Evolutionary conservation across 2,888 invertebrate species (phyloP).

Genomic region (Sinhomidia bicolor): DNA sequence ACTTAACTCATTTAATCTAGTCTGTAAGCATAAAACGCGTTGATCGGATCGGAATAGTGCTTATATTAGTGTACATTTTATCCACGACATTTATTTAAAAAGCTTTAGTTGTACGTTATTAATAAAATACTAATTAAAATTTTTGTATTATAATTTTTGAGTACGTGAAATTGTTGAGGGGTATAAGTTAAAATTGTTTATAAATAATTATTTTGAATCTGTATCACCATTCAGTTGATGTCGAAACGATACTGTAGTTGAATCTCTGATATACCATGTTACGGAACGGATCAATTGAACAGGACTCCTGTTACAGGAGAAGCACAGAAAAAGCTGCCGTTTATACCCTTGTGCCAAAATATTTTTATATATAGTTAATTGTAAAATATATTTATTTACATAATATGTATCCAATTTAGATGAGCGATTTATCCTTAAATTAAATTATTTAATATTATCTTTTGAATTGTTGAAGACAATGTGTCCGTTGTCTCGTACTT

Average conservation of each 20-base stretch:
- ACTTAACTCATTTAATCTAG: constrained; percentile 45
- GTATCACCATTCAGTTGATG: not conserved
- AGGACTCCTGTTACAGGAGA: too few species aligned
- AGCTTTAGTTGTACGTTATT: constrained; percentile 28
- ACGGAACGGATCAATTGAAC: too few species aligned
- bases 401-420: too few species aligned
- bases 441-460: too few species aligned
- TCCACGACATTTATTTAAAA: constrained; percentile 53
- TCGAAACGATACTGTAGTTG: too few species aligned
- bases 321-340: not conserved
- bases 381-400: not conserved
- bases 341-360: not conserved
- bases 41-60: constrained; percentile 47
- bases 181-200: not conserved
- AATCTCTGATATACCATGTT: too few species aligned
- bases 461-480: too few species aligned
- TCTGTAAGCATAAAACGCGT: constrained; percentile 31
- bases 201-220: too few species aligned
- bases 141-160: constrained; percentile 16
- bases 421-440: too few species aligned
- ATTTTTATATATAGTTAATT: not conserved
- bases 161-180: not conserved
- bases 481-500: too few species aligned
- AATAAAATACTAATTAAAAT: not conserved
- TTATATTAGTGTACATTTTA: constrained; percentile 8